Percentiles rank a stretch among this genome's conserved stretches.
These are phyloP conservation scores for Poecilia picta DNA, from an alignment of 2,797 vertebrate species.

Conservation along the genomic window DNA sequence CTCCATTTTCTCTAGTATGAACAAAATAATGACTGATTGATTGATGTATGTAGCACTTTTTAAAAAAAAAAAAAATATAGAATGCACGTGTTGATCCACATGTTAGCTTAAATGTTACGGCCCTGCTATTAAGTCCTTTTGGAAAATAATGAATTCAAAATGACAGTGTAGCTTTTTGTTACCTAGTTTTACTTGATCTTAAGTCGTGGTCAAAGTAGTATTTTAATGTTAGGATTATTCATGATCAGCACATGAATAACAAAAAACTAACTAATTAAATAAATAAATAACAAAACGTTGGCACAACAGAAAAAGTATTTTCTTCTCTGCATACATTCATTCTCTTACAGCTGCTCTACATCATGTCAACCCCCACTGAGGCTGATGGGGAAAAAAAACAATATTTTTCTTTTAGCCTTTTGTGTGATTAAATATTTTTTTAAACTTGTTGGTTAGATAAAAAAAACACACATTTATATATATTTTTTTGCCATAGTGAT, in stretches of 20 bases:
- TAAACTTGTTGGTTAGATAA: background rate
- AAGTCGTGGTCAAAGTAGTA: slow-evolving; percentile 8
- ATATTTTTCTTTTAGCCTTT: slow-evolving; percentile 10
- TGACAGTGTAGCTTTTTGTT: background rate
- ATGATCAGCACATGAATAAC: slow-evolving; percentile 20
- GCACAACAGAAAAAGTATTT: slow-evolving; percentile 12
- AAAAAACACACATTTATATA: background rate
- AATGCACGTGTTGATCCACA: background rate
- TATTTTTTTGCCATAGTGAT: background rate
- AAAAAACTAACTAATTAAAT: background rate
- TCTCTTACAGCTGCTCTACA: slow-evolving; percentile 20
- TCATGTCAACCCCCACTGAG: slow-evolving; percentile 27
- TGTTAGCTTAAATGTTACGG: background rate
- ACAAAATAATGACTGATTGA: background rate
- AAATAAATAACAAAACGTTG: slow-evolving; percentile 9
- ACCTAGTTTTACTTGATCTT: slow-evolving; percentile 6
- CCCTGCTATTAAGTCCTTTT: background rate
- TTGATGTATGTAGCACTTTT: background rate
- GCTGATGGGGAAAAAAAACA: slow-evolving; percentile 4
- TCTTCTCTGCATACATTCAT: slow-evolving; percentile 30
- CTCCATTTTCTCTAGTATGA: background rate
- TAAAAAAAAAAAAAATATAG: background rate
- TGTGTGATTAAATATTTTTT: slow-evolving; percentile 8
- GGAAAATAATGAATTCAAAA: background rate
- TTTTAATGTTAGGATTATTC: slow-evolving; percentile 30